These are phyloP conservation scores for Drymodes brunneopygia DNA, from an alignment of 2,113 vertebrate genomes.

Conservation along the genomic window DNA sequence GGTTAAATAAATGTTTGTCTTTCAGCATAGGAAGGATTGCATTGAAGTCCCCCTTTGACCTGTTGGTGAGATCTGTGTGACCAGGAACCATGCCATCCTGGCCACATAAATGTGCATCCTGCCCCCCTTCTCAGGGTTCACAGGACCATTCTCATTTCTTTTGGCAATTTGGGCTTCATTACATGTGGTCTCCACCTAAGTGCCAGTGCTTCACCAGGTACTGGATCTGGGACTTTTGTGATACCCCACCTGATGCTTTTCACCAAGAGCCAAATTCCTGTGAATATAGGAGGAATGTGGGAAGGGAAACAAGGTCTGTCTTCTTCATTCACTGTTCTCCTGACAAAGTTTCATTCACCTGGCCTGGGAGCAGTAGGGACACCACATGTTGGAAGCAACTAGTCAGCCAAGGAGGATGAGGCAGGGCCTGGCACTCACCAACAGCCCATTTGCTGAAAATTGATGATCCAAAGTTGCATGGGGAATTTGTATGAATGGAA, in stretches of 20 bases:
- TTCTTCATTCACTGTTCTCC: slow-evolving; percentile 7
- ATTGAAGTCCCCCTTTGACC: not conserved
- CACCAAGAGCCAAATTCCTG: not conserved
- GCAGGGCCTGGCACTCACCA: not conserved
- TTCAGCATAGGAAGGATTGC: not conserved
- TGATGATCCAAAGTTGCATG: slow-evolving; percentile 50
- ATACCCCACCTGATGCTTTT: not conserved
- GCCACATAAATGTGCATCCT: not conserved
- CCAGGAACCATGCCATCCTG: not conserved
- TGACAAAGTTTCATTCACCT: slow-evolving; percentile 25
- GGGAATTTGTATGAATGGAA: slow-evolving; percentile 58
- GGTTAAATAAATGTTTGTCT: not conserved
- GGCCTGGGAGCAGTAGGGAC: not conserved
- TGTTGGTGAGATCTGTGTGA: not conserved
- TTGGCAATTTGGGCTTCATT: not conserved
- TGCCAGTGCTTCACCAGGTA: not conserved
- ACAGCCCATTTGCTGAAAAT: slow-evolving; percentile 39
- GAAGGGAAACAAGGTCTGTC: not conserved
- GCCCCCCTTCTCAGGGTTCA: not conserved
- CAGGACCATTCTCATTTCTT: not conserved
- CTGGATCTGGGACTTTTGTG: not conserved
- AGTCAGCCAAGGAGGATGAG: not conserved
- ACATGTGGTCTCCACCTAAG: not conserved
- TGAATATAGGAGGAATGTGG: not conserved
- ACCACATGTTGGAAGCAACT: not conserved